Conservation (phyloP, 2,888 invertebrate genomes). For the Metalampra italica region DNA sequence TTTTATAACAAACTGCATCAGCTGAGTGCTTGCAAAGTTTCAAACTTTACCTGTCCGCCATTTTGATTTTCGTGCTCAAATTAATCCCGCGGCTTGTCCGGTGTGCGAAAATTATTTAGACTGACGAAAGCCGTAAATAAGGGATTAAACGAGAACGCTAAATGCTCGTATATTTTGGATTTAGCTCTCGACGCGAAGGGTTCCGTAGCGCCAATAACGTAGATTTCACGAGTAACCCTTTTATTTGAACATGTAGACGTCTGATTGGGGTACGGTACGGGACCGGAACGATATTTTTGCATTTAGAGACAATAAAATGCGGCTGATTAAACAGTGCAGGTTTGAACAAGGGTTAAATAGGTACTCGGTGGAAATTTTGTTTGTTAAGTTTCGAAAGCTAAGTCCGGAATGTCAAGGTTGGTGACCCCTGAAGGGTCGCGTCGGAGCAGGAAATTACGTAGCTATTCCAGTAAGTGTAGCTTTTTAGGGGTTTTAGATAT, state of each 20-base stretch:
- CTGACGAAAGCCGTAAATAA: slow-evolving; percentile 59
- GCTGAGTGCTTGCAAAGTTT: slow-evolving; percentile 29
- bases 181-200: slow-evolving; percentile 29
- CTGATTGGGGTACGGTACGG: slow-evolving; percentile 21
- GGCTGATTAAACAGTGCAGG: slow-evolving; percentile 36
- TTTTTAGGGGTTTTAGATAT: too few species aligned
- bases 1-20: slow-evolving; percentile 42
- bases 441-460: slow-evolving; percentile 22
- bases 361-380: slow-evolving; percentile 26
- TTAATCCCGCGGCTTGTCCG: slow-evolving; percentile 63
- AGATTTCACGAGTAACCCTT: slow-evolving; percentile 44
- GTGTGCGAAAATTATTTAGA: slow-evolving; percentile 59
- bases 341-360: slow-evolving; percentile 26
- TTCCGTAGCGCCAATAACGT: slow-evolving; percentile 29
- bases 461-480: slow-evolving; percentile 11
- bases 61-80: slow-evolving; percentile 57
- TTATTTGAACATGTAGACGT: slow-evolving; percentile 50
- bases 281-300: slow-evolving; percentile 39
- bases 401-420: slow-evolving; percentile 42
- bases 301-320: slow-evolving; percentile 44
- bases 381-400: slow-evolving; percentile 19
- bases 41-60: slow-evolving; percentile 40
- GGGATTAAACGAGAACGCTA: slow-evolving; percentile 54
- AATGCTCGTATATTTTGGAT: slow-evolving; percentile 64
- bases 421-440: slow-evolving; percentile 38